Base-by-base conservation (phyloP, 2,888 invertebrate species). In the Tenthredo distinguenda region DNA sequence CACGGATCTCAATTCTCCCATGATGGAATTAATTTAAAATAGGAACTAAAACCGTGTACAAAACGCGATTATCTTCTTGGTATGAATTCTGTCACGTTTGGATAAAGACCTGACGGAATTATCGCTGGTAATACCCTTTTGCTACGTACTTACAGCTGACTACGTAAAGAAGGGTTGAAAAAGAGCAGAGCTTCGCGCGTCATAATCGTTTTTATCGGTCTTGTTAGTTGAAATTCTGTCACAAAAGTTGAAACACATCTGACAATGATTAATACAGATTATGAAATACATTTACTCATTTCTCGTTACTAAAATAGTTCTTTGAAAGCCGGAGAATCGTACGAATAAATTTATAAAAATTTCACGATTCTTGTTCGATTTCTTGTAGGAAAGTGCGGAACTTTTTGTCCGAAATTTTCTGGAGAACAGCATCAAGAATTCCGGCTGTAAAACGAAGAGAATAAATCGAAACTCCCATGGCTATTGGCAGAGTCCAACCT, bases 391-490 rank as follows among this genome's bases (percentile, higher is more conserved):
- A 21, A 12, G 3, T 12, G 21, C 21, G 21, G 1, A n/a, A 15
- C 4, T 21, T 26, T 43, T 34, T 55, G n/a, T 18, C 15, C 47
- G 34, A 43, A 31, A 12, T 31, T 55, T 55, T 9, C 55, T 18
- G 34, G 34, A 2, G n/a, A 55, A 77, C 7, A 31, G 7, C 15
- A 34, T 50, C 37, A 26, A 62, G 62, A 5, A 58, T 58, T 62
- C 40, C 26, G 21, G 10, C 12, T 81, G 2, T 40, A 81, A 62
- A 40, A 31, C 15, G 15, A 40, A 40, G 26, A 5, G 40, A 50
- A 81, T 81, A 81, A 81, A 81, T 81, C 21, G 37, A 21, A 81
- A 12, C 58, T 62, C 26, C 21, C 55, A 55, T 34, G 55, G 18
- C 50, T 81, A 21, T 62, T 55, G 47, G 50, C 47, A 50, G 21